A percentile compares a stretch with the other conserved stretches of the same genome.
Evolutionary conservation across 2,888 invertebrate species (phyloP).

Genomic region (Tuberolachnus salignus): DNA sequence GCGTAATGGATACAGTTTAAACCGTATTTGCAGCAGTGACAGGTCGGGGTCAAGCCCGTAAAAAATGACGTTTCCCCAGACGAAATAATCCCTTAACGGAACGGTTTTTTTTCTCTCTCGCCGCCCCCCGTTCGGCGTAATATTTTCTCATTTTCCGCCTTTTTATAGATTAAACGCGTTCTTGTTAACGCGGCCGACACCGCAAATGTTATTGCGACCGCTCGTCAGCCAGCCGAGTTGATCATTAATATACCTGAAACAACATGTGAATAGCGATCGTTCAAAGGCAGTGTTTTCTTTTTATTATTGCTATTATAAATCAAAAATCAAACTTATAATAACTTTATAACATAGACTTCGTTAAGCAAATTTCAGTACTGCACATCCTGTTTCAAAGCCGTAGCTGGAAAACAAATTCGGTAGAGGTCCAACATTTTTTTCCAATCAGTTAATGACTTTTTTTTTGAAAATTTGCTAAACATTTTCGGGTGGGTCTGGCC

Average conservation of each 20-base stretch:
- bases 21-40: constrained; percentile 37
- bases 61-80: constrained; percentile 50
- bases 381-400: too few species aligned
- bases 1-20: constrained; percentile 55
- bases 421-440: too few species aligned
- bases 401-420: too few species aligned
- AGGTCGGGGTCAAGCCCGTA: constrained; percentile 52
- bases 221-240: not conserved
- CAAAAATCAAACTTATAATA: too few species aligned
- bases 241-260: too few species aligned
- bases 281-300: too few species aligned
- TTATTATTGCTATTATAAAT: too few species aligned
- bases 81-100: constrained; percentile 43
- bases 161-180: constrained; percentile 29
- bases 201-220: not conserved
- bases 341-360: too few species aligned
- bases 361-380: too few species aligned
- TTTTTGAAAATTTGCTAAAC: too few species aligned
- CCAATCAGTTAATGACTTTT: too few species aligned
- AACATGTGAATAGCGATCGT: not conserved
- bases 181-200: constrained; percentile 18
- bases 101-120: constrained; percentile 12
- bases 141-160: constrained; percentile 37
- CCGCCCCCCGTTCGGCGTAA: not conserved
- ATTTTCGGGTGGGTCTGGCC: too few species aligned